These are phyloP conservation scores for Eunapius fragilis DNA, from an alignment of 37 sponge, comb jelly and placozoan genomes.

Conservation along the genomic window DNA sequence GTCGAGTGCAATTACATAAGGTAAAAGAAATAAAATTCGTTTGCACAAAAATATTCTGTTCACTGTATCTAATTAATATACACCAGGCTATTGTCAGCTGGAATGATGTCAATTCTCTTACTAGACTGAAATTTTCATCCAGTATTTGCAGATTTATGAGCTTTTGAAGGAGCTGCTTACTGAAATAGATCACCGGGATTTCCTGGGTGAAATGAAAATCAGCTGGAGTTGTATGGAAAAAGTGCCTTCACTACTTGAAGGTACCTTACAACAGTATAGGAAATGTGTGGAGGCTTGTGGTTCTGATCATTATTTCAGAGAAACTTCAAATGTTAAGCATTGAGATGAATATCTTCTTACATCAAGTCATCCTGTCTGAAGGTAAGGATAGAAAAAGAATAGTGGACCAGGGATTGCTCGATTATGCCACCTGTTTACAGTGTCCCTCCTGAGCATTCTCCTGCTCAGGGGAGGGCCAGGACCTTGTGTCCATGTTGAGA, in stretches of 20 bases:
- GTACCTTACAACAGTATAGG: background rate
- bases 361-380: no score
- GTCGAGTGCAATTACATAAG: no score
- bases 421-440: background rate
- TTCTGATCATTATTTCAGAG: no score
- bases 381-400: background rate
- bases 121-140: background rate
- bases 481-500: background rate
- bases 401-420: constrained; percentile 1
- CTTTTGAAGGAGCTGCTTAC: constrained; percentile 17
- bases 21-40: no score
- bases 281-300: no score
- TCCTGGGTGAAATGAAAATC: background rate
- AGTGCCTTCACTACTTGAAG: constrained; percentile 15
- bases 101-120: background rate
- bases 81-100: background rate
- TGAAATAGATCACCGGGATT: background rate
- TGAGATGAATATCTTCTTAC: no score
- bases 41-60: no score
- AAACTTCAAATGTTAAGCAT: no score
- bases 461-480: background rate
- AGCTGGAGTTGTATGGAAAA: constrained; percentile 26
- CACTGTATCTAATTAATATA: no score
- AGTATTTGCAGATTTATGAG: background rate
- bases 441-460: background rate